Conservation (phyloP, 2,113 vertebrate genomes). For the Oxyura jamaicensis region DNA sequence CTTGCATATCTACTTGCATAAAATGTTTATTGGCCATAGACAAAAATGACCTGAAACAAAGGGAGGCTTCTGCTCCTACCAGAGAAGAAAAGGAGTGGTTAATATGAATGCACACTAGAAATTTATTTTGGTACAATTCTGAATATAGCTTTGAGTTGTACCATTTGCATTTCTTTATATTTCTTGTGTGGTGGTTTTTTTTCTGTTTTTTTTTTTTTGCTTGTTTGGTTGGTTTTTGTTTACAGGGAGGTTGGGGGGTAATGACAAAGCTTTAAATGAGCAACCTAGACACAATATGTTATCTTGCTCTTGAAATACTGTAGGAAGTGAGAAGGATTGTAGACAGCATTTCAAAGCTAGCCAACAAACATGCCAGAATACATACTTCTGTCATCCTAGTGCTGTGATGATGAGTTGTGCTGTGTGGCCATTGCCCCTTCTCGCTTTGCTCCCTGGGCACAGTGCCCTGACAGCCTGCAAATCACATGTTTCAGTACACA, state of each 20-base stretch:
- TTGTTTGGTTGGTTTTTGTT: neutral
- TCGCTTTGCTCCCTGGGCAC: neutral
- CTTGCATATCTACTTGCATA: neutral
- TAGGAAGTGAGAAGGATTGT: neutral
- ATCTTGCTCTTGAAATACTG: neutral
- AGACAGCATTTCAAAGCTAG: neutral
- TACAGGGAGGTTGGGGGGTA: neutral
- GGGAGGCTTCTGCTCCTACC: neutral
- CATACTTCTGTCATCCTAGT: neutral
- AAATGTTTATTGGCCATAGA: neutral
- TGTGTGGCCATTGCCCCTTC: neutral
- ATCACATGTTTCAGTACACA: neutral
- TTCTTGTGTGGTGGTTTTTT: too few species aligned
- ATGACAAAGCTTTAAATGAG: neutral
- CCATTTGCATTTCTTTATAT: neutral
- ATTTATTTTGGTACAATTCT: neutral
- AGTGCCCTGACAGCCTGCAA: neutral
- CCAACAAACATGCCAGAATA: neutral
- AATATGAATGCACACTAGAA: neutral
- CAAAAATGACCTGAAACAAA: neutral
- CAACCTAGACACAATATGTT: neutral
- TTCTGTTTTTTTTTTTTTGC: neutral
- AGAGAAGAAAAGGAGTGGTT: neutral
- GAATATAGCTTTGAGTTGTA: neutral
- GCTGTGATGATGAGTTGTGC: fast-evolving